Conservation (phyloP, 1,140 invertebrate species). For the Drosophila elegans region DNA sequence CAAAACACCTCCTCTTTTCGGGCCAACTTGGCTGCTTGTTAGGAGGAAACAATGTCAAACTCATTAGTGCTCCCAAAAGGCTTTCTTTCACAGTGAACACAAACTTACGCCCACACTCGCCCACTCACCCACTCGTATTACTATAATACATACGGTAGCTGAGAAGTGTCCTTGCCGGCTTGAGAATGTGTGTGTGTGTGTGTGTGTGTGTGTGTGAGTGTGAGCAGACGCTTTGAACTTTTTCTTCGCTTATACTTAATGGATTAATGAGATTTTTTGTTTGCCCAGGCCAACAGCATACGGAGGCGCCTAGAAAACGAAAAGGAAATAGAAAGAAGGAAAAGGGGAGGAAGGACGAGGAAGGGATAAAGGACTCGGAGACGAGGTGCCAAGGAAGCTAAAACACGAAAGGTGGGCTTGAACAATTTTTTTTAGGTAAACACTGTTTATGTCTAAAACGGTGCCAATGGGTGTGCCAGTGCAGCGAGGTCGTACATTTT, state of each 20-base stretch:
- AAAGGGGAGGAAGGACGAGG: neutral
- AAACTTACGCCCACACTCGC: conserved; percentile 42
- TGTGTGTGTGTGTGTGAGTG: conserved; percentile 46
- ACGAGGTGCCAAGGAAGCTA: conserved; percentile 31
- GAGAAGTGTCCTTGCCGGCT: conserved; percentile 43
- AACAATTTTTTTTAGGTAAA: conserved; percentile 60
- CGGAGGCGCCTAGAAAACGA: conserved; percentile 50
- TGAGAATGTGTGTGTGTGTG: conserved; percentile 22
- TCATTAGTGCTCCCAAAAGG: conserved; percentile 83
- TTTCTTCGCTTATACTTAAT: conserved; percentile 81
- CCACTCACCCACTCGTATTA: conserved; percentile 33
- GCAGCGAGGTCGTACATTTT: conserved; percentile 24
- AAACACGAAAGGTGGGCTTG: conserved; percentile 38
- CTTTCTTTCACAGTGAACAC: conserved; percentile 76
- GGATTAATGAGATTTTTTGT: conserved; percentile 84
- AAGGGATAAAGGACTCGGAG: conserved; percentile 13
- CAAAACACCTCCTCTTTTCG: conserved; percentile 11
- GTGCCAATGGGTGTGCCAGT: conserved; percentile 50
- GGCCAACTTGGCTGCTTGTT: conserved; percentile 76
- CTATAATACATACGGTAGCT: conserved; percentile 46
- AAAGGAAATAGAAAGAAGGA: conserved; percentile 6
- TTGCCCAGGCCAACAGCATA: conserved; percentile 77
- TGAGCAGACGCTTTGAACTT: conserved; percentile 77
- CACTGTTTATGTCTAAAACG: conserved; percentile 67
- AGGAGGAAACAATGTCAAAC: conserved; percentile 83